Evolutionary conservation across 2,888 invertebrate species (phyloP), one percentile per base, ranked within the genome.

Genomic region (Hyles lineata): DNA sequence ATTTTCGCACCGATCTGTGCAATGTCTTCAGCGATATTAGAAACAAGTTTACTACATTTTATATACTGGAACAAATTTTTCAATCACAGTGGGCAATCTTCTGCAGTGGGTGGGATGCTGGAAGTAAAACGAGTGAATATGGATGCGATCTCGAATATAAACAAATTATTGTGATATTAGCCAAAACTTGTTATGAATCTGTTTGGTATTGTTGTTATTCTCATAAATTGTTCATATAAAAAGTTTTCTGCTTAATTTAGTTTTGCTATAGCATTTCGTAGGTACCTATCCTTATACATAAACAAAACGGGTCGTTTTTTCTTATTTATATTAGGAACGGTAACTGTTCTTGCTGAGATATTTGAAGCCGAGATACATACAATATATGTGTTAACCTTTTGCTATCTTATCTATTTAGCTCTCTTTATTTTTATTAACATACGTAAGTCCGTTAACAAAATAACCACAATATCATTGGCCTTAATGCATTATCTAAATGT

Each of bases 401-500:
- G 23, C 21, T 67, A 67, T 50, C 50, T 67, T 23, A 67, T 67
- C 50, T 67, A 23, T 21, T 67, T 67, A 50, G 25, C 67, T 67
- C 43, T 67, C 23, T 50, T 67, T 67, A 50, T 67, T 67, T 67
- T 50, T 67, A 67, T 50, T 17, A 50, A 25, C 23, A 67, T 67
- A 50, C 21, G 7, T 50, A 67, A 43, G 63, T 63, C 67, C 50
- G 67, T 67, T 50, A 67, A 67, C 67, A 67, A 67, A 67, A 67
- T 67, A 50, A 67, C 17, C 50, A 23, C 50, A 67, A 23, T 67
- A 67, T 50, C 67, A 67, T 67, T 67, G 67, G 50, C 50, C 50
- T 67, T 67, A 67, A 67, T 50, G 43, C 17, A 67, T 67, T 67
- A 67, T 50, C 67, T 67, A 67, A 67, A 67, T 67, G 67, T 43